Conservation (phyloP, 2,797 vertebrate genomes). For the Cichlasoma orientale region DNA sequence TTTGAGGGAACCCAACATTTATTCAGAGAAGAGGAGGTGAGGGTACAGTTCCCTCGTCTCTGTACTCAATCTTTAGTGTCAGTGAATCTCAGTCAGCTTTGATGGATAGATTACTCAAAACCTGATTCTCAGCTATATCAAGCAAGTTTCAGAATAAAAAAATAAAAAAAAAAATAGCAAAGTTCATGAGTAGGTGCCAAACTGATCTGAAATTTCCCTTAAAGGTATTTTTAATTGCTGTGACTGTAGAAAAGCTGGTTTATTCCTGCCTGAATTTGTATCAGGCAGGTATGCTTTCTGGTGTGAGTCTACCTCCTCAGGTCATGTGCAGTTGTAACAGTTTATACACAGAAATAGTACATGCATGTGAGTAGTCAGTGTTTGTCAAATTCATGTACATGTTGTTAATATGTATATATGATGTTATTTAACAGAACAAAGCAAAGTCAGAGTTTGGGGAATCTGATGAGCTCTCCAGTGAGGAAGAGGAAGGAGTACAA, state of each 20-base stretch:
- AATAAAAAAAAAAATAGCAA: background rate
- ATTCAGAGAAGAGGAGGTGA: slow-evolving; percentile 77
- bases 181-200: background rate
- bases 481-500: slow-evolving; percentile 85
- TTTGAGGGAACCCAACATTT: slow-evolving; percentile 77
- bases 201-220: background rate
- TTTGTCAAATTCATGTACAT: background rate
- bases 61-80: background rate
- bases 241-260: background rate
- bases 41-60: slow-evolving; percentile 71
- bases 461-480: slow-evolving; percentile 93
- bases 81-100: background rate
- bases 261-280: background rate
- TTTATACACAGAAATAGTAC: background rate
- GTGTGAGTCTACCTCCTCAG: background rate
- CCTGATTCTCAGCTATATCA: background rate
- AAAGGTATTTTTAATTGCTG: background rate
- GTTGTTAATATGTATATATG: background rate
- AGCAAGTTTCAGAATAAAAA: background rate
- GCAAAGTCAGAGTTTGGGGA: slow-evolving; percentile 74
- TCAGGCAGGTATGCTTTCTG: background rate
- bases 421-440: slow-evolving; percentile 68
- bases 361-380: background rate
- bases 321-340: background rate
- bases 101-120: background rate